These are phyloP conservation scores for Deroplatys truncata DNA, from an alignment of 2,888 invertebrate species.

Conservation along the genomic window DNA sequence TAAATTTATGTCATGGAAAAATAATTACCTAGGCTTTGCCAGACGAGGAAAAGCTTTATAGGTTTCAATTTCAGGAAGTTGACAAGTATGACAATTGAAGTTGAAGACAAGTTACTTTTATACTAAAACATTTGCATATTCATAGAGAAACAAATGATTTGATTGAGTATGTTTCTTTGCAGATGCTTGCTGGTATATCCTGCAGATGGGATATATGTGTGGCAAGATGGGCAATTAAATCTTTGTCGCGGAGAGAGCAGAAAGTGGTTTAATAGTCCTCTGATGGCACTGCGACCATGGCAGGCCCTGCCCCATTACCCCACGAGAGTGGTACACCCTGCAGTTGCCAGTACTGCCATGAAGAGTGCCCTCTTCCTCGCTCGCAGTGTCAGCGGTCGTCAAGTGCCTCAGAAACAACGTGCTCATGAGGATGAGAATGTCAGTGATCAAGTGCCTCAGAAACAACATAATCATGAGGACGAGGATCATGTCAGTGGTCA, in stretches of 20 bases:
- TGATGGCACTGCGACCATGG: not conserved
- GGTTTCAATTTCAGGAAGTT: too few relatives aligned
- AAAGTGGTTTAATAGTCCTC: not conserved
- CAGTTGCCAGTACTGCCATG: not conserved
- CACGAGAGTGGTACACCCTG: not conserved
- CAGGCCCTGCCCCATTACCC: not conserved
- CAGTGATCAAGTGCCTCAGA: not conserved
- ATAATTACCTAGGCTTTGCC: too few relatives aligned
- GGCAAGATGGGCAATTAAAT: not conserved
- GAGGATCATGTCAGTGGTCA: not conserved
- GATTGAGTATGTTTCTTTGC: not conserved
- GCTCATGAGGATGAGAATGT: not conserved
- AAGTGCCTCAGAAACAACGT: not conserved
- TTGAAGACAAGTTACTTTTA: too few relatives aligned
- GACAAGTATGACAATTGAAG: too few relatives aligned
- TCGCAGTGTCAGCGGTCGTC: not conserved
- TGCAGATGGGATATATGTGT: not conserved
- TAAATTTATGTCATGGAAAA: too few relatives aligned
- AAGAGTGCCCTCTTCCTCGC: not conserved
- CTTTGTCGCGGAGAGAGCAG: not conserved
- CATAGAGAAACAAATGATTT: too few relatives aligned
- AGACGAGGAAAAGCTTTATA: too few relatives aligned
- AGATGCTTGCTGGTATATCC: not conserved
- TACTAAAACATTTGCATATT: too few relatives aligned
- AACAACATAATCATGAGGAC: not conserved